Conservation (phyloP, 2,797 vertebrate genomes). For the Hybognathus amarus region DNA sequence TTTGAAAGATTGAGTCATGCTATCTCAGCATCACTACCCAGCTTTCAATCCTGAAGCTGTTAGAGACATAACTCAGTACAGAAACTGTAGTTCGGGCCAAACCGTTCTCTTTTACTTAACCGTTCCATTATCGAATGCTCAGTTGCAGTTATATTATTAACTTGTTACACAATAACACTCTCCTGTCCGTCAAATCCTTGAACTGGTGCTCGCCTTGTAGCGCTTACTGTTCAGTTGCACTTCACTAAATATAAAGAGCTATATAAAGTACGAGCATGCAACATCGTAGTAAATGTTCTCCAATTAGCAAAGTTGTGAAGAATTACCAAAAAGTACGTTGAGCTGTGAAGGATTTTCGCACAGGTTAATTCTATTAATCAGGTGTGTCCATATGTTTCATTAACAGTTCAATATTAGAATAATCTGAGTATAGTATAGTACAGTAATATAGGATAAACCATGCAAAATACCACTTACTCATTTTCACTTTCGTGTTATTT, state of each 20-base stretch:
- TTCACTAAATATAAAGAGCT: too few species aligned
- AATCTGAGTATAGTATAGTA: too few species aligned
- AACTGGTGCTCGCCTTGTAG: too few species aligned
- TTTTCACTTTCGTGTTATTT: too few species aligned
- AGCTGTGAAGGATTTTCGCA: too few species aligned
- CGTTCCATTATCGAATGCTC: not conserved
- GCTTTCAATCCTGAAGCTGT: slow-evolving; percentile 13
- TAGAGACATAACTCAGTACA: not conserved
- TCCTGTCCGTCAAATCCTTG: too few species aligned
- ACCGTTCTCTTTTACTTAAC: not conserved
- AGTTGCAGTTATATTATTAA: too few species aligned
- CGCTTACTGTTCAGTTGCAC: too few species aligned
- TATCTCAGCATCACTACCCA: slow-evolving; percentile 6
- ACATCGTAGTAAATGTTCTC: not conserved
- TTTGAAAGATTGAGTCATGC: slow-evolving; percentile 33
- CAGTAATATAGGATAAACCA: too few species aligned
- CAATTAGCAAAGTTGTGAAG: not conserved
- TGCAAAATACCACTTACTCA: not conserved
- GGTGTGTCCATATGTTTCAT: not conserved
- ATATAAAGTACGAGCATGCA: not conserved
- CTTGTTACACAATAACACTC: too few species aligned
- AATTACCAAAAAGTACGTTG: too few species aligned
- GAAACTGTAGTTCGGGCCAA: not conserved
- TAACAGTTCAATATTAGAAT: not conserved
- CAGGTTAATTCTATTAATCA: not conserved